Percentiles rank a stretch among this genome's conserved stretches.
Evolutionary conservation across 2,888 invertebrate genomes (phyloP).

Genomic region (Eristalinus sepulchralis): DNA sequence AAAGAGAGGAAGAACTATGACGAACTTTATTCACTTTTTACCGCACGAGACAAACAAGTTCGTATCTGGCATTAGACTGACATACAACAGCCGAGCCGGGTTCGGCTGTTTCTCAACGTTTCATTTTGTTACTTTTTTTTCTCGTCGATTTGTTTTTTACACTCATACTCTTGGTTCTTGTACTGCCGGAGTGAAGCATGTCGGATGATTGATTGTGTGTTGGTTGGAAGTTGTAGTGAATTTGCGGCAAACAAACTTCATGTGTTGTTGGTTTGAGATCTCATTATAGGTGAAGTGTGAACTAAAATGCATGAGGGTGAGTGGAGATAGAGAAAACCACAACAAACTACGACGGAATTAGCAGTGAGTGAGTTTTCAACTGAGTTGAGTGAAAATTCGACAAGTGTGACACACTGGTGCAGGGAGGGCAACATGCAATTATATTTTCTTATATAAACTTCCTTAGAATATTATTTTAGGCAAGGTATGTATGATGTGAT

Average conservation of each 20-base stretch:
- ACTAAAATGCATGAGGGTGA: background rate
- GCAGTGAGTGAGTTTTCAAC: background rate
- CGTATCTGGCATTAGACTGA: constrained; percentile 80
- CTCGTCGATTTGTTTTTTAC: constrained; percentile 16
- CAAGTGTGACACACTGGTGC: background rate
- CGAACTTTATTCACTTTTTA: constrained; percentile 73
- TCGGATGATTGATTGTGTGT: constrained; percentile 19
- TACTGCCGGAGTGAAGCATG: background rate
- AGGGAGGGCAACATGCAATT: no score
- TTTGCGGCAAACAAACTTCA: constrained; percentile 44
- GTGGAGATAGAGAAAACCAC: background rate
- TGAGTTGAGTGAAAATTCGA: background rate
- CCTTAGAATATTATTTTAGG: no score
- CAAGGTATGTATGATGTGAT: no score
- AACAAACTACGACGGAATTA: background rate
- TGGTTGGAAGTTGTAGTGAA: constrained; percentile 51
- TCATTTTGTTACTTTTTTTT: constrained; percentile 10
- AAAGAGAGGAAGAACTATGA: constrained; percentile 55
- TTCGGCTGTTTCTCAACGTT: constrained; percentile 51
- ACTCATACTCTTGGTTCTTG: constrained; percentile 47
- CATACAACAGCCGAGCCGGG: constrained; percentile 73
- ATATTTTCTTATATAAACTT: no score
- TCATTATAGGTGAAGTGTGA: constrained; percentile 27
- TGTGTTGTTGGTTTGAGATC: constrained; percentile 25
- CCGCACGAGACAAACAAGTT: constrained; percentile 79